A percentile compares a stretch with the other conserved stretches of the same genome.
Conservation (phyloP, 2,888 invertebrate genomes). For the Rhagonycha lutea region DNA sequence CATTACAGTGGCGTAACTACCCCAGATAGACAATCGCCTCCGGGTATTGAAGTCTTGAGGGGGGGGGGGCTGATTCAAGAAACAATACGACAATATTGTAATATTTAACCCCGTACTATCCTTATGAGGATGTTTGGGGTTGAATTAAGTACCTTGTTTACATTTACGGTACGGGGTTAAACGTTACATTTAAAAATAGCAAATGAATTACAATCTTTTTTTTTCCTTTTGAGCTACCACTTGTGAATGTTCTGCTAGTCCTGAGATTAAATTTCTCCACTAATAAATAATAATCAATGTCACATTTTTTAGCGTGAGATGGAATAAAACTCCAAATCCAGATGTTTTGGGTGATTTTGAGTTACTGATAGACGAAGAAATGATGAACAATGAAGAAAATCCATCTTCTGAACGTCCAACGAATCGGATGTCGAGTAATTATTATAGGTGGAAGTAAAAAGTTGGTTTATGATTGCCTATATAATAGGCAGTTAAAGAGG, state of each 20-base stretch:
- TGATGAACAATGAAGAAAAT: slow-evolving; percentile 62
- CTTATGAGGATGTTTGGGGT: no score
- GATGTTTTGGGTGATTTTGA: slow-evolving; percentile 86
- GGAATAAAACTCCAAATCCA: slow-evolving; percentile 78
- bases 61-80: no score
- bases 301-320: slow-evolving; percentile 64
- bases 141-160: no score
- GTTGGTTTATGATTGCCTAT: not conserved
- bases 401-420: slow-evolving; percentile 25
- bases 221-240: no score
- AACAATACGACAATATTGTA: no score
- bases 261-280: not conserved
- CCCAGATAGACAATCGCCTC: no score
- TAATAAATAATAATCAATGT: not conserved
- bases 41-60: no score
- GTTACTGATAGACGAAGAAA: slow-evolving; percentile 80
- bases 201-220: no score
- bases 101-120: no score
- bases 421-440: slow-evolving; percentile 29
- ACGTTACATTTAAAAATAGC: no score
- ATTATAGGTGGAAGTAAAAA: slow-evolving; percentile 45
- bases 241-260: not conserved
- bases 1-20: no score
- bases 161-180: no score
- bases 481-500: not conserved